Conservation (phyloP, 2,113 vertebrate genomes). For the Nyctereutes procyonoides region DNA sequence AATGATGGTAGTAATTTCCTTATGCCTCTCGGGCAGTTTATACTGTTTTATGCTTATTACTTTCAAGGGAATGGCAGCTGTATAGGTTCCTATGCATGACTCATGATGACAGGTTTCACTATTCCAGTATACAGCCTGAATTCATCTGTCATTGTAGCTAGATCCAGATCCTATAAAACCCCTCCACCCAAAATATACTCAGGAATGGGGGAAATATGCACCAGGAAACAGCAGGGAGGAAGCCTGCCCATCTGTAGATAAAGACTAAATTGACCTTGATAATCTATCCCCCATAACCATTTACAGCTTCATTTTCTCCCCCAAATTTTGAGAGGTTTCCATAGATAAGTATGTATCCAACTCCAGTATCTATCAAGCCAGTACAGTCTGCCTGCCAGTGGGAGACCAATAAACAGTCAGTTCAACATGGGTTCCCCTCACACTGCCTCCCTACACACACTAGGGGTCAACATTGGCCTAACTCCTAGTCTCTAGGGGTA, state of each 20-base stretch:
- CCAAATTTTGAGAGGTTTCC: neutral
- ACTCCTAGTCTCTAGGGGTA: neutral
- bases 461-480: neutral
- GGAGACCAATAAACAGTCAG: neutral
- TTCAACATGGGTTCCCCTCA: neutral
- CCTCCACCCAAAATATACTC: neutral
- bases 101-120: neutral
- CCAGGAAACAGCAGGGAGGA: neutral
- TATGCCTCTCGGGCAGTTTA: neutral
- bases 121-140: neutral
- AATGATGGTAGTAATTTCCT: neutral
- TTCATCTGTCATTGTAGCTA: neutral
- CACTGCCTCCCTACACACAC: neutral
- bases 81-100: neutral
- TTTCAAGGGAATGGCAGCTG: neutral
- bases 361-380: neutral
- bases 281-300: neutral
- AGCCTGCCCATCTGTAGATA: neutral
- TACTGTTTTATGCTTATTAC: neutral
- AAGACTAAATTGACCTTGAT: neutral
- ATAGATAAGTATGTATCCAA: neutral
- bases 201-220: neutral
- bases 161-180: neutral
- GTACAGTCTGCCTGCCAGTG: neutral
- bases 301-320: neutral